Conservation (phyloP, 2,797 vertebrate species). For the Sebastes matsubarae region DNA sequence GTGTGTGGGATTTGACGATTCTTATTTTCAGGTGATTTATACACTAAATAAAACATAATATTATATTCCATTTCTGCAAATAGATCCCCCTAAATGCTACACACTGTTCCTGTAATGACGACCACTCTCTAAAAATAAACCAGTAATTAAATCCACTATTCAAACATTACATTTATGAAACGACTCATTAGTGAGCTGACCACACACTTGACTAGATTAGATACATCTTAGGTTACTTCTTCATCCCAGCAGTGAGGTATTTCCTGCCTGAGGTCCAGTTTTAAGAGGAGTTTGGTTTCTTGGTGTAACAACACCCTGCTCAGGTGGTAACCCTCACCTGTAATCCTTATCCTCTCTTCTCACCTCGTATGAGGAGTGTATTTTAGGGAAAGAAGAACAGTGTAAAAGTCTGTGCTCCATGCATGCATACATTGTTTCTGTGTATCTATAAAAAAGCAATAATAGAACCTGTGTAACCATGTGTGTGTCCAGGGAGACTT, state of each 20-base stretch:
- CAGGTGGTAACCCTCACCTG: conserved; percentile 30
- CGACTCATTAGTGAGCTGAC: not conserved
- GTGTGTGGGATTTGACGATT: not conserved
- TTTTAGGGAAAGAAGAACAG: not conserved
- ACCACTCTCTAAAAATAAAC: not conserved
- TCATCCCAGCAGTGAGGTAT: conserved; percentile 16
- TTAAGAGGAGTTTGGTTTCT: conserved; percentile 73
- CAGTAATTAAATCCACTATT: not conserved
- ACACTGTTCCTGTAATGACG: not conserved
- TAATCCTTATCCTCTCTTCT: conserved; percentile 31
- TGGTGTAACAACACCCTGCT: conserved; percentile 64
- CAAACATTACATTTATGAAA: conserved; percentile 4
- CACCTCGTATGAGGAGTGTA: not conserved
- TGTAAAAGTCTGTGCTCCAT: not conserved
- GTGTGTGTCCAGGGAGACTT: conserved; percentile 75
- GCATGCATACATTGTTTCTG: not conserved
- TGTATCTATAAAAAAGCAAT: not conserved
- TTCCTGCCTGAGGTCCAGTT: conserved; percentile 46
- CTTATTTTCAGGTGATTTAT: no score
- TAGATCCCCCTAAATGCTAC: fast-evolving
- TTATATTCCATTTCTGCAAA: no score
- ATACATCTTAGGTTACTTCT: conserved; percentile 57
- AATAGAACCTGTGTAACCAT: not conserved
- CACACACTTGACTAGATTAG: conserved; percentile 49
- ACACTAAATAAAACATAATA: no score